Base-by-base conservation (phyloP, 2,797 vertebrate species). In the Aphelocoma californica region DNA sequence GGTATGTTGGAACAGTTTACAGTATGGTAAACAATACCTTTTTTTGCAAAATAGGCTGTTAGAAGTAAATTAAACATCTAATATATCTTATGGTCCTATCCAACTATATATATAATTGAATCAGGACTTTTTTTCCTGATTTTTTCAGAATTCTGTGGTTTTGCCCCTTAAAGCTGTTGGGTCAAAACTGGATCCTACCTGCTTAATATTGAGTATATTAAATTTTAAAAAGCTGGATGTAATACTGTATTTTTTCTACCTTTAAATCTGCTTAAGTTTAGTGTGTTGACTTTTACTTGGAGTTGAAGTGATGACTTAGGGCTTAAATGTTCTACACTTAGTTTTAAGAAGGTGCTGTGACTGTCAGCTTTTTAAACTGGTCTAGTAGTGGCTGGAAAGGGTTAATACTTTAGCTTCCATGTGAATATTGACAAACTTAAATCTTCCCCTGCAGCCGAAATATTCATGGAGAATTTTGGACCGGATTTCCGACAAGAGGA, bases 381-480 rank as follows among this genome's bases (percentile, higher is more conserved):
- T 18, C 18, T 60, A 6, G 4, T 44, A 44, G 26, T 73, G 60
- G 4, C 17, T 82, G 32, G 16, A 88, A 29, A 57, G 36, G 13
- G 12, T 32, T 91, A 42, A 62, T 50, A 38, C 24, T 71, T 32
- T 31, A 64, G 12, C 4, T 60, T 73, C 9, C 24, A 1, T 67
- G 36, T 73, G 21, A 40, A 16, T 71, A 50, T 15, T 95, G 34
- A 79, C n/a, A 71, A 21, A 53, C 21, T n/a, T 69, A 48, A 45
- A 42, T 91, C 28, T 93, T 69, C 77, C 38, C n/a, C 58, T 84
- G 42, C 92, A 99, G 99, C 96, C 82, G 96, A 98, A 44, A 99
- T 99, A 97, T 98, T 99, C 98, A 98, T 96, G 97, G 99, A 99
- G 94, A 99, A 99, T 98, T 99, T 99, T 98, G 98, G 98, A 90